phyloP scores from a whole-genome alignment of 2,888 invertebrate genomes.

The Drosophila setosimentum region DNA sequence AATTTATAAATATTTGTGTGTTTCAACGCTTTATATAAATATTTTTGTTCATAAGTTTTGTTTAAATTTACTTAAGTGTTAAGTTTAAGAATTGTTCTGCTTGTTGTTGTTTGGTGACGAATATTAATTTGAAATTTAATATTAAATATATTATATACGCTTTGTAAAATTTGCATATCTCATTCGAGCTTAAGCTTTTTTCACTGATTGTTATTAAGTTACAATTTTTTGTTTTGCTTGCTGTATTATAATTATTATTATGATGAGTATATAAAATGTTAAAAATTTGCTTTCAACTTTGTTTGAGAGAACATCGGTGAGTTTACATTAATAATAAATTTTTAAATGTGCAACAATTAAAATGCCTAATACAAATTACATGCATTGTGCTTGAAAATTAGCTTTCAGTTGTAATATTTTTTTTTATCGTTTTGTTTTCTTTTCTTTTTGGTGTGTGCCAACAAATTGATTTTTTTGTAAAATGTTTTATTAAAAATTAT shows the following conservation, averaged over 20 bases:
- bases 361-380: slow-evolving; percentile 55
- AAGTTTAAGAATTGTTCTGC: slow-evolving; percentile 49
- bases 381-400: slow-evolving; percentile 59
- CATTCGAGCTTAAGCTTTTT: slow-evolving; percentile 64
- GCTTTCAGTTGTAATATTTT: slow-evolving; percentile 13
- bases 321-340: slow-evolving; percentile 47
- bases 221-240: slow-evolving; percentile 46
- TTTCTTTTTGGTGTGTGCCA: slow-evolving; percentile 58
- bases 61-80: slow-evolving; percentile 54
- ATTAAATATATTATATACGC: slow-evolving; percentile 36
- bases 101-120: slow-evolving; percentile 50
- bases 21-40: slow-evolving; percentile 71
- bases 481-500: slow-evolving; percentile 62
- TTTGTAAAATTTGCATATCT: slow-evolving; percentile 64
- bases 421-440: slow-evolving; percentile 15
- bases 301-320: slow-evolving; percentile 56
- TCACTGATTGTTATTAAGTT: slow-evolving; percentile 72
- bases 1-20: slow-evolving; percentile 72
- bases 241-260: slow-evolving; percentile 19
- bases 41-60: slow-evolving; percentile 60
- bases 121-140: slow-evolving; percentile 55
- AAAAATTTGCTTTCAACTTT: slow-evolving; percentile 48
- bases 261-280: slow-evolving; percentile 39
- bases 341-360: slow-evolving; percentile 59
- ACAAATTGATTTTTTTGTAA: slow-evolving; percentile 50